Percentiles rank a stretch among this genome's conserved stretches.
phyloP scores from a whole-genome alignment of 37 sponge, comb jelly and placozoan species.

The Sycon ciliatum region DNA sequence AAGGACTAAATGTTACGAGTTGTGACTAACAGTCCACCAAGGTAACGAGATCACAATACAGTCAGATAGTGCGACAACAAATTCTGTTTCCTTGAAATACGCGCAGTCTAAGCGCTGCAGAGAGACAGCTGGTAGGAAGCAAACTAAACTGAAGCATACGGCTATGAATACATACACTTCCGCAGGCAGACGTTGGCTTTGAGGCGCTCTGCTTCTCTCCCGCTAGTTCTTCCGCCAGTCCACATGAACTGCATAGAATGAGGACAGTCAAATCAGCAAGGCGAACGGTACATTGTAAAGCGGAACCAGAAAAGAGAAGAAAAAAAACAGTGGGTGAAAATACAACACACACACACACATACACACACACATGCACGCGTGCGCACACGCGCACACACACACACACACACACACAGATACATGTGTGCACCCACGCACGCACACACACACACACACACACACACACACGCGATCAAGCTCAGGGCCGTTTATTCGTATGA shows the following conservation, averaged over 20 bases:
- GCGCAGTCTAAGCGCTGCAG: too few species aligned
- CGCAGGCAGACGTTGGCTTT: constrained; percentile 81
- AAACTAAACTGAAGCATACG: too few species aligned
- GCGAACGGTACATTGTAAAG: too few species aligned
- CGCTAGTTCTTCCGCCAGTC: constrained; percentile 71
- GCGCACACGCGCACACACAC: not conserved
- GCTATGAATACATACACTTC: constrained; percentile 53
- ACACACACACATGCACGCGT: not conserved
- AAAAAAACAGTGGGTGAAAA: not conserved
- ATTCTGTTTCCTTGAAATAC: too few species aligned
- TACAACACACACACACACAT: not conserved
- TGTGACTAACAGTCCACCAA: too few species aligned
- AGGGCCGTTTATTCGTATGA: too few species aligned
- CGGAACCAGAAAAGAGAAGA: constrained; percentile 54
- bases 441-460: not conserved
- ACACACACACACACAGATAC: not conserved
- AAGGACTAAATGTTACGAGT: too few species aligned
- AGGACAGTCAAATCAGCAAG: not conserved
- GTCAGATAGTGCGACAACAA: too few species aligned
- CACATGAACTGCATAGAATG: constrained; percentile 69
- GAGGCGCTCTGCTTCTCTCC: constrained; percentile 15
- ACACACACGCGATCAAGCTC: too few species aligned
- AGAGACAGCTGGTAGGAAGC: too few species aligned
- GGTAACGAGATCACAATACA: too few species aligned
- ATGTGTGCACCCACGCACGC: not conserved